Percentiles rank a stretch among this genome's conserved stretches.
Conservation (phyloP, 2,797 vertebrate genomes). For the Hydrocynus forskahlii region DNA sequence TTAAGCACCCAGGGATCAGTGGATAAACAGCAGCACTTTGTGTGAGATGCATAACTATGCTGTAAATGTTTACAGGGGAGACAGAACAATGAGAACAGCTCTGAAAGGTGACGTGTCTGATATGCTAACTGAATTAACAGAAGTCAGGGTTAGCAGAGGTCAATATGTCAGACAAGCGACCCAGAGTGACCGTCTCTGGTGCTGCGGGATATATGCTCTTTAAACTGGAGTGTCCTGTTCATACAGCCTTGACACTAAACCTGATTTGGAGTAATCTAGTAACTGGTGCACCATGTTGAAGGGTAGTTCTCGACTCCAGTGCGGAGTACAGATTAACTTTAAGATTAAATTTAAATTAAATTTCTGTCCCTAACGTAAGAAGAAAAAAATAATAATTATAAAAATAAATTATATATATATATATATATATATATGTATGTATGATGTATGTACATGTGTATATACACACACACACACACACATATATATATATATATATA, state of each 20-base stretch:
- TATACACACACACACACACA: no score
- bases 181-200: background rate
- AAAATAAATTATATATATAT: no score
- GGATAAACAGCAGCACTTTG: background rate
- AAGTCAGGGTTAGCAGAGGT: background rate
- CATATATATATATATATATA: no score
- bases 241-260: background rate
- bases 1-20: conserved; percentile 14
- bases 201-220: background rate
- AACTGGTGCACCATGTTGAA: background rate
- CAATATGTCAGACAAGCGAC: background rate
- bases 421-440: no score
- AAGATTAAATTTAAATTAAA: no score
- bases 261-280: background rate
- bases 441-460: no score
- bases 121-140: background rate
- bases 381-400: no score
- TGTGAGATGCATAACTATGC: background rate
- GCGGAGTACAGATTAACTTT: background rate
- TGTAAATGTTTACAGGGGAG: conserved; percentile 4
- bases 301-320: background rate
- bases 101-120: background rate
- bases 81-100: background rate
- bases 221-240: background rate
- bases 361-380: no score